Evolutionary conservation across 2,797 vertebrate species (phyloP).

Genomic region (Protonibea diacanthus): DNA sequence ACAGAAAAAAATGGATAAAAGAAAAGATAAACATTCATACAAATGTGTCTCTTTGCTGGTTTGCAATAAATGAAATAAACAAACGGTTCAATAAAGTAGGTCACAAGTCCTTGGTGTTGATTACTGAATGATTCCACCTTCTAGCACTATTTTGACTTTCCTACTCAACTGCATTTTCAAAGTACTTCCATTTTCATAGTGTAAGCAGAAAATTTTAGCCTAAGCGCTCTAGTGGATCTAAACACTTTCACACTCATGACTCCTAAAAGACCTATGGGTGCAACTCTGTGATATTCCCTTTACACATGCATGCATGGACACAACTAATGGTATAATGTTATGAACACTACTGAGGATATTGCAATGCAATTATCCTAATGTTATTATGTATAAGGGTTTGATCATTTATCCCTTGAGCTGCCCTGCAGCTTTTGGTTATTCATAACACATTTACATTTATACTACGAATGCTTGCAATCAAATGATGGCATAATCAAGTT

Average conservation of each 20-base stretch:
- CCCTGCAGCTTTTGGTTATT: conserved; percentile 58
- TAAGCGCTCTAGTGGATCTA: conserved; percentile 32
- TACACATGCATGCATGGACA: conserved; percentile 38
- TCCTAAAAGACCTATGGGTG: conserved; percentile 57
- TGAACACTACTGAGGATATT: conserved; percentile 41
- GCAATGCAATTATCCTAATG: conserved; percentile 50
- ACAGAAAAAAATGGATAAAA: background rate
- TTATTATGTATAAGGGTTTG: conserved; percentile 44
- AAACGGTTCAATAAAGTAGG: conserved; percentile 5
- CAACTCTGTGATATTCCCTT: conserved; percentile 51
- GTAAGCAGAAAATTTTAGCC: conserved; percentile 49
- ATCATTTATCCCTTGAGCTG: conserved; percentile 60
- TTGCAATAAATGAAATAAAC: conserved; percentile 25
- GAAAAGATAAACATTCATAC: background rate
- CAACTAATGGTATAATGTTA: conserved; percentile 38
- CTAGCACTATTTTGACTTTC: conserved; percentile 33
- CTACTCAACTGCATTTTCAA: conserved; percentile 40
- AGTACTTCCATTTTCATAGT: conserved; percentile 42
- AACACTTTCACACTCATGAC: conserved; percentile 58
- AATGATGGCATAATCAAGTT: conserved; percentile 62
- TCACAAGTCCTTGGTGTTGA: conserved; percentile 13
- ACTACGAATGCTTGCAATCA: conserved; percentile 57
- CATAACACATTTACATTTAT: conserved; percentile 57
- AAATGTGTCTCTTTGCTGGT: background rate
- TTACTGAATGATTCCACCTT: conserved; percentile 20